These are phyloP conservation scores for Micoletzkya japonica DNA, from an alignment of 2,888 invertebrate species.

Conservation along the genomic window DNA sequence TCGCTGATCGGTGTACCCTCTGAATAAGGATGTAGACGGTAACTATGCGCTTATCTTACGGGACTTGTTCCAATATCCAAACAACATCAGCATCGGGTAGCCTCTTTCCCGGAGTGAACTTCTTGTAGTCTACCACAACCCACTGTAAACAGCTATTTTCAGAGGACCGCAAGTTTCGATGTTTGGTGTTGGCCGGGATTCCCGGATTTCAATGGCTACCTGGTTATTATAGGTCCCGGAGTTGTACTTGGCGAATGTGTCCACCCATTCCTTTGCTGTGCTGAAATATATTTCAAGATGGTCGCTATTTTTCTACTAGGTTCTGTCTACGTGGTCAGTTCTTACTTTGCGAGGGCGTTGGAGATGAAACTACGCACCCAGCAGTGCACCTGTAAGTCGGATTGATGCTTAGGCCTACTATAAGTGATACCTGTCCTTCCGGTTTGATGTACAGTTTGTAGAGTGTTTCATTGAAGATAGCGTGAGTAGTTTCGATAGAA, in stretches of 20 bases:
- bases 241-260: constrained; percentile 73
- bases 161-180: no score
- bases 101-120: constrained; percentile 69
- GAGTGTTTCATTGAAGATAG: constrained; percentile 75
- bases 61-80: constrained; percentile 79
- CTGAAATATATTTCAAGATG: constrained; percentile 28
- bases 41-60: no score
- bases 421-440: constrained; percentile 64
- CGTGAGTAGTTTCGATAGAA: constrained; percentile 79
- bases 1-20: constrained; percentile 49
- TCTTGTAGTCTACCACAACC: constrained; percentile 71
- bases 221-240: constrained; percentile 85
- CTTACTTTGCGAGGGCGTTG: constrained; percentile 77
- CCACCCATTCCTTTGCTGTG: constrained; percentile 48
- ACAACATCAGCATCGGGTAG: constrained; percentile 68
- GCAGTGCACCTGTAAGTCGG: constrained; percentile 65
- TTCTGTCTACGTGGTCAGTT: constrained; percentile 60
- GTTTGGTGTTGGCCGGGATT: neutral
- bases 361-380: constrained; percentile 81
- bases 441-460: constrained; percentile 75
- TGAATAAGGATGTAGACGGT: no score
- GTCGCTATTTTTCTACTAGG: constrained; percentile 31
- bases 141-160: constrained; percentile 30
- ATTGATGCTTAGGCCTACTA: neutral
- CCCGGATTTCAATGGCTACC: constrained; percentile 27